A percentile compares a stretch with the other conserved stretches of the same genome.
These are phyloP conservation scores for Hydrophis major DNA, from an alignment of 2,797 vertebrate species.

Conservation along the genomic window DNA sequence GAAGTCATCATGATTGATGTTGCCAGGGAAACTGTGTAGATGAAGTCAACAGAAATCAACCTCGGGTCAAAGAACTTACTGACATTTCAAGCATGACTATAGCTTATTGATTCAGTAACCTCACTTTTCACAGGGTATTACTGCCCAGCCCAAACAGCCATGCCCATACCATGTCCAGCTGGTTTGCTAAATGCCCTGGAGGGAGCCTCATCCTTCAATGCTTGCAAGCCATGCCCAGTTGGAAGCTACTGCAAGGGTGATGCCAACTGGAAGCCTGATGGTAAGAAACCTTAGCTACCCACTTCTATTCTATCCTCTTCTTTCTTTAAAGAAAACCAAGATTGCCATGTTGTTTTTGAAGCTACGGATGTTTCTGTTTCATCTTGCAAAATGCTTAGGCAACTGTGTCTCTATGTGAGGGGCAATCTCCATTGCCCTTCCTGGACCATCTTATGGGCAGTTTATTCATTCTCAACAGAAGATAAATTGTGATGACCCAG, in stretches of 20 bases:
- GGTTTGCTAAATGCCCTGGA: conserved; percentile 79
- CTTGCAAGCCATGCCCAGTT: conserved; percentile 81
- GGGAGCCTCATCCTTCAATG: conserved; percentile 68
- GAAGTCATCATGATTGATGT: neutral
- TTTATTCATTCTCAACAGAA: neutral
- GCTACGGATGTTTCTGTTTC: neutral
- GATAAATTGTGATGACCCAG: no score
- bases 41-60: neutral
- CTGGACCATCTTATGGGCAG: neutral
- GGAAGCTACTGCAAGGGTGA: conserved; percentile 81
- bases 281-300: conserved; percentile 59
- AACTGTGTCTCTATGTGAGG: neutral
- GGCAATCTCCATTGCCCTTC: neutral
- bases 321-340: neutral
- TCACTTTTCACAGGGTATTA: conserved; percentile 75
- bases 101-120: neutral
- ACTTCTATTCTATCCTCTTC: neutral
- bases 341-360: neutral
- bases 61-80: neutral
- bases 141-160: conserved; percentile 73
- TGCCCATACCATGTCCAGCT: conserved; percentile 78
- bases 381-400: neutral
- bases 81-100: neutral
- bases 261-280: conserved; percentile 80
- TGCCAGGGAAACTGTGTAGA: neutral